Percentiles rank a stretch among this genome's conserved stretches.
These are phyloP conservation scores for Mustela erminea DNA, from an alignment of 2,797 vertebrate species.

Conservation along the genomic window DNA sequence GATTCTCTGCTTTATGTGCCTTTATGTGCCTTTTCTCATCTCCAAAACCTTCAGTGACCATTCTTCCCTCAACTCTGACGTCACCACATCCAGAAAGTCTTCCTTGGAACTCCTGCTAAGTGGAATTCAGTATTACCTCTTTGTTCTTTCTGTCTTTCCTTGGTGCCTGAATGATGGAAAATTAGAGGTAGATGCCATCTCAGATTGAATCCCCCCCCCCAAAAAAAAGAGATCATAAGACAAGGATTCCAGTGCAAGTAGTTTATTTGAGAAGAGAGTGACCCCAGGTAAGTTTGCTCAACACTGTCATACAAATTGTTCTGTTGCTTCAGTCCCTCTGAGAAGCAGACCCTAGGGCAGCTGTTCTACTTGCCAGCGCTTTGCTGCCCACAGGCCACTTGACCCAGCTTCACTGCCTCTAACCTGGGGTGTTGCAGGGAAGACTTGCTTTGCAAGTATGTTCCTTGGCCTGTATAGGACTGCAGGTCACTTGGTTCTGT, in stretches of 20 bases:
- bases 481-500: not conserved
- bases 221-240: not conserved
- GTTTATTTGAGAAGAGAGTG: not conserved
- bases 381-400: not conserved
- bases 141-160: not conserved
- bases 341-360: not conserved
- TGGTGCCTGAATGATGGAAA: not conserved
- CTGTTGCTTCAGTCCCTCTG: not conserved
- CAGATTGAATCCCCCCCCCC: no score
- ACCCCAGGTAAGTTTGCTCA: not conserved
- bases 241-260: not conserved
- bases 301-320: not conserved
- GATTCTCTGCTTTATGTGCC: not conserved
- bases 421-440: not conserved
- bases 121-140: not conserved
- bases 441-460: not conserved
- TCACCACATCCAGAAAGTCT: not conserved
- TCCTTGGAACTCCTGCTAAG: not conserved
- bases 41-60: not conserved
- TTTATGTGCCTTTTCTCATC: not conserved
- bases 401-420: not conserved
- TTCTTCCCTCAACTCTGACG: not conserved
- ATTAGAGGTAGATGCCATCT: not conserved
- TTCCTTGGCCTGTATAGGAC: not conserved
- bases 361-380: not conserved